A percentile compares a stretch with the other conserved stretches of the same genome.
Conservation (phyloP, 2,888 invertebrate genomes). For the Allolobophora icterica region DNA sequence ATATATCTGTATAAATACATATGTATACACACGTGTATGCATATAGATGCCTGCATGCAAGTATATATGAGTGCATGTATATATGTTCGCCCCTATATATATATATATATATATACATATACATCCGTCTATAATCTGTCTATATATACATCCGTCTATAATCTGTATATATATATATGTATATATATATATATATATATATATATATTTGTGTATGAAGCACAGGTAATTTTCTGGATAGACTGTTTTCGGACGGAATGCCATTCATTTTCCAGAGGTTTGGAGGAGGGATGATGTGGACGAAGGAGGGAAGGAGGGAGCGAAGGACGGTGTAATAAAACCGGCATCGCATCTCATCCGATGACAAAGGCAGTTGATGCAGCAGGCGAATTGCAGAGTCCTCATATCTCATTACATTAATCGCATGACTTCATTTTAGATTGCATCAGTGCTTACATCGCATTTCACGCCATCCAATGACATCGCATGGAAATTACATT, state of each 20-base stretch:
- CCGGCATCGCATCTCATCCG: not conserved
- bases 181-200: not conserved
- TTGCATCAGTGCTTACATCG: not conserved
- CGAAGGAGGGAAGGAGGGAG: not conserved
- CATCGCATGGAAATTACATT: not conserved
- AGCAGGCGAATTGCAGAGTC: not conserved
- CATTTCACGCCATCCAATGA: not conserved
- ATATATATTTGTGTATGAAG: not conserved
- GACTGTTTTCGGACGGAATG: not conserved
- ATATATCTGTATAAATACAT: too few relatives aligned
- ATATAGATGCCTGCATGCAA: too few relatives aligned
- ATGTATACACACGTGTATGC: too few relatives aligned
- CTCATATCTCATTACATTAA: not conserved
- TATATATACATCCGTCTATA: too few relatives aligned
- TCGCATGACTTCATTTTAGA: not conserved
- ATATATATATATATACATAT: too few relatives aligned
- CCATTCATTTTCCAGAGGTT: not conserved
- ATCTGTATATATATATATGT: not conserved
- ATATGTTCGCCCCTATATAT: too few relatives aligned
- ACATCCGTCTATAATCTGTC: too few relatives aligned
- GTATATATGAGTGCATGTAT: too few relatives aligned
- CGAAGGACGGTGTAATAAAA: too few relatives aligned
- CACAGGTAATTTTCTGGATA: not conserved
- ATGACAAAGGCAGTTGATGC: not conserved
- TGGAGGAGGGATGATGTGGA: not conserved